A percentile compares a stretch with the other conserved stretches of the same genome.
phyloP scores from a whole-genome alignment of 2,797 vertebrate species.

The Sebastes nivosus region DNA sequence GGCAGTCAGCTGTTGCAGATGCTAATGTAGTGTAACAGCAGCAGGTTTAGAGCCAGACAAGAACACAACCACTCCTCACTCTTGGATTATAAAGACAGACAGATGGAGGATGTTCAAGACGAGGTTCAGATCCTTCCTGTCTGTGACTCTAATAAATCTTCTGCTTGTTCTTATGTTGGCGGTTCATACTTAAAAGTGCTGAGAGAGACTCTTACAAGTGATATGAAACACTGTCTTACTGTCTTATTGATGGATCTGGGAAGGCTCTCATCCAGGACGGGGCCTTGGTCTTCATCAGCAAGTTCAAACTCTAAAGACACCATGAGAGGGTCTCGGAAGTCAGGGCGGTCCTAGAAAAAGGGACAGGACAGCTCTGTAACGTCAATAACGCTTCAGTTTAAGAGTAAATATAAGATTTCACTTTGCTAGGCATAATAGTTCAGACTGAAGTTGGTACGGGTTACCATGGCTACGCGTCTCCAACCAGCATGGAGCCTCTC shows the following conservation, averaged over 20 bases:
- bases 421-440: no score
- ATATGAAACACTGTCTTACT: conserved; percentile 79
- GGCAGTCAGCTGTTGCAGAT: conserved; percentile 73
- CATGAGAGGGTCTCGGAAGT: conserved; percentile 92
- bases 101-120: conserved; percentile 33
- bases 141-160: conserved; percentile 11
- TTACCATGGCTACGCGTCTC: no score
- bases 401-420: no score
- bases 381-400: no score
- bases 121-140: conserved; percentile 27
- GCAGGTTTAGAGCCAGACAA: conserved; percentile 17
- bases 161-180: conserved; percentile 1
- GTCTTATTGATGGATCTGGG: conserved; percentile 89
- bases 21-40: conserved; percentile 37
- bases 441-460: no score
- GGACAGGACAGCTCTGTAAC: background rate
- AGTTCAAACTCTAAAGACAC: conserved; percentile 91
- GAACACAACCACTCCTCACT: conserved; percentile 1
- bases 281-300: conserved; percentile 87
- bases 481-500: no score
- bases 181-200: background rate
- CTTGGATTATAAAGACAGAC: conserved; percentile 22
- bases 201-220: background rate
- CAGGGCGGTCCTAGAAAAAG: conserved; percentile 85
- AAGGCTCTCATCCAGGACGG: conserved; percentile 88